phyloP scores from a whole-genome alignment of 2,888 invertebrate species.

The Physocephala rufipes region DNA sequence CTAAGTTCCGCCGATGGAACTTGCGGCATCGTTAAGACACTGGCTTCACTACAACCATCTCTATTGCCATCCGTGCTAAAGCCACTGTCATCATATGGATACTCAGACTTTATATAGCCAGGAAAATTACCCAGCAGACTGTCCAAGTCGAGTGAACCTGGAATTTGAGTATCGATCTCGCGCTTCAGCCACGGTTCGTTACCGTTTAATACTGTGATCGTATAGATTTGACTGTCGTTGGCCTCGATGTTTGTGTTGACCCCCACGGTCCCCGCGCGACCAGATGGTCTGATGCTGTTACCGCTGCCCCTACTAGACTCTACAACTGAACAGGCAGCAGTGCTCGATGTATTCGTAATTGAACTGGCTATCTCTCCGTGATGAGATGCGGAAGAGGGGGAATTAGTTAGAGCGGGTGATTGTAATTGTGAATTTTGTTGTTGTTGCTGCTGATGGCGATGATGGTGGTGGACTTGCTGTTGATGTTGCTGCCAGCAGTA shows the following conservation, averaged over 20 bases:
- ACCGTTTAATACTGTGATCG: conserved; percentile 85
- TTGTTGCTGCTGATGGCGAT: conserved; percentile 49
- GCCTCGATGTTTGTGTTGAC: conserved; percentile 66
- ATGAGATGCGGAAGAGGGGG: conserved; percentile 43
- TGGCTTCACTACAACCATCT: conserved; percentile 51
- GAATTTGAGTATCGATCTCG: conserved; percentile 69
- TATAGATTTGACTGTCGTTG: conserved; percentile 83
- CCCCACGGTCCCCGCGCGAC: conserved; percentile 54
- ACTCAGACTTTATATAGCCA: conserved; percentile 76
- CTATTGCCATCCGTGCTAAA: conserved; percentile 72
- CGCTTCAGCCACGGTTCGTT: conserved; percentile 76
- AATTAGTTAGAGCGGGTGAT: conserved; percentile 41
- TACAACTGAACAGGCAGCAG: neutral
- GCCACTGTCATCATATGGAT: conserved; percentile 81
- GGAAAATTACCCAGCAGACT: conserved; percentile 80
- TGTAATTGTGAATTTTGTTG: conserved; percentile 65
- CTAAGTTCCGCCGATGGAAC: conserved; percentile 27
- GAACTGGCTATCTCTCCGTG: conserved; percentile 42
- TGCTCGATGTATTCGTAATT: neutral
- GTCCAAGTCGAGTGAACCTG: conserved; percentile 77
- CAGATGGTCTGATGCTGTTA: conserved; percentile 52
- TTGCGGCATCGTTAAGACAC: conserved; percentile 41
- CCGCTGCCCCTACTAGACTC: conserved; percentile 36
- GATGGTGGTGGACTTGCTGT: conserved; percentile 56
- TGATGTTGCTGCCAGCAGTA: conserved; percentile 82